phyloP scores from a whole-genome alignment of 1,140 invertebrate species.

The Ceratina calcarata region DNA sequence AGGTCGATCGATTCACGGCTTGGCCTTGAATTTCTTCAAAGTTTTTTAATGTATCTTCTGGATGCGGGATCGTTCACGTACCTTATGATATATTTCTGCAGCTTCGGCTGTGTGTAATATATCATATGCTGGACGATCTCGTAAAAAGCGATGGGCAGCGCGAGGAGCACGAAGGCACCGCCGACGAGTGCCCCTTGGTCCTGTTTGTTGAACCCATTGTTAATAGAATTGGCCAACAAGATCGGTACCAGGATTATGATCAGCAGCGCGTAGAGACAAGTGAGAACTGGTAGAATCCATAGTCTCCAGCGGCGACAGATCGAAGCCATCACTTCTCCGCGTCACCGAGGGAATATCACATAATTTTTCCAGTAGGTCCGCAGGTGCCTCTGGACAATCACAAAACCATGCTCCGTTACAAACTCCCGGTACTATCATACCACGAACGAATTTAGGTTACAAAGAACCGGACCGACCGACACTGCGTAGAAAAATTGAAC shows the following conservation, averaged over 20 bases:
- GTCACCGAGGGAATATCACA: slow-evolving; percentile 59
- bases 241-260: slow-evolving; percentile 92
- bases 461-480: neutral
- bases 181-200: slow-evolving; percentile 92
- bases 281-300: slow-evolving; percentile 93
- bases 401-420: neutral
- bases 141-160: slow-evolving; percentile 95
- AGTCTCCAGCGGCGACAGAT: slow-evolving; percentile 88
- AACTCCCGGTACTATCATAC: neutral
- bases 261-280: slow-evolving; percentile 89
- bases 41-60: no score
- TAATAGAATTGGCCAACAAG: slow-evolving; percentile 87
- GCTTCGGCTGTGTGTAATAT: slow-evolving; percentile 94
- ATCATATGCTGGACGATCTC: slow-evolving; percentile 96
- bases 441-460: slow-evolving; percentile 6
- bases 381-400: slow-evolving; percentile 1
- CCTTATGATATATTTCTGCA: slow-evolving; percentile 97
- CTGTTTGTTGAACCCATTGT: slow-evolving; percentile 86
- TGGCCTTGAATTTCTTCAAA: neutral
- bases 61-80: slow-evolving; percentile 66
- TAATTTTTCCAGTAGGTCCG: slow-evolving; percentile 30
- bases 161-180: slow-evolving; percentile 93
- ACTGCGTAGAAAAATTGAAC: neutral
- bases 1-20: neutral
- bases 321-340: slow-evolving; percentile 70